Evolutionary conservation across 2,797 vertebrate species (phyloP).

Genomic region (Heterohyrax brucei): DNA sequence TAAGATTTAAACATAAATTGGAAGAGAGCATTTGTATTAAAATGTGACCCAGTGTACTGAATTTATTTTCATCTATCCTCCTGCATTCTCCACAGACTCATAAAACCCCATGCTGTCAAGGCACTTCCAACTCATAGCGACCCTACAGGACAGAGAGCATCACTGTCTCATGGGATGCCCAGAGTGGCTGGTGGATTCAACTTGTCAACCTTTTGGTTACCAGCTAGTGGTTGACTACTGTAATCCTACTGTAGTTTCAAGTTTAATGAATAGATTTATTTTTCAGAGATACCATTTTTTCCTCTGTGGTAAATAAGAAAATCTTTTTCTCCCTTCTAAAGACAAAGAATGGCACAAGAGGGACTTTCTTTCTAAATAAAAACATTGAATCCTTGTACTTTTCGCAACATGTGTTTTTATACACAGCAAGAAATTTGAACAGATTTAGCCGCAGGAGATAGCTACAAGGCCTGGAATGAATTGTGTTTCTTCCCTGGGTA

Average conservation of each 20-base stretch:
- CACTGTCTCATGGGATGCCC: too few relatives aligned
- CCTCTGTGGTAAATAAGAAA: slow-evolving; percentile 61
- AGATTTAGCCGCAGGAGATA: slow-evolving; percentile 54
- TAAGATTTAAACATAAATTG: slow-evolving; percentile 51
- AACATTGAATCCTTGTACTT: slow-evolving; percentile 30
- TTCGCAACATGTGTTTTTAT: slow-evolving; percentile 58
- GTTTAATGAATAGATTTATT: slow-evolving; percentile 74
- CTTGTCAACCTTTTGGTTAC: too few relatives aligned
- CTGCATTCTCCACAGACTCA: not conserved
- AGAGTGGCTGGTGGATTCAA: too few relatives aligned
- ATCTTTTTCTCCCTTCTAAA: slow-evolving; percentile 71
- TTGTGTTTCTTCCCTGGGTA: slow-evolving; percentile 68
- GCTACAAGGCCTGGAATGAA: not conserved
- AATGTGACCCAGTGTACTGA: slow-evolving; percentile 44
- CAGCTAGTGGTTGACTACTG: too few relatives aligned
- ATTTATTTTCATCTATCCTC: slow-evolving; percentile 60
- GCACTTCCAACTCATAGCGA: too few relatives aligned
- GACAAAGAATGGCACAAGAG: slow-evolving; percentile 2
- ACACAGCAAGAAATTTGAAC: slow-evolving; percentile 60
- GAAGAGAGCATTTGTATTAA: slow-evolving; percentile 64
- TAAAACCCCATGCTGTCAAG: too few relatives aligned
- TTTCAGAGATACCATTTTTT: slow-evolving; percentile 80
- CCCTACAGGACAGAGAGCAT: too few relatives aligned
- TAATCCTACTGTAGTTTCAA: slow-evolving; percentile 20
- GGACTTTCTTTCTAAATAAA: slow-evolving; percentile 33